These are phyloP conservation scores for Leucopternis melanops DNA, from an alignment of 2,113 vertebrate genomes.

Conservation along the genomic window DNA sequence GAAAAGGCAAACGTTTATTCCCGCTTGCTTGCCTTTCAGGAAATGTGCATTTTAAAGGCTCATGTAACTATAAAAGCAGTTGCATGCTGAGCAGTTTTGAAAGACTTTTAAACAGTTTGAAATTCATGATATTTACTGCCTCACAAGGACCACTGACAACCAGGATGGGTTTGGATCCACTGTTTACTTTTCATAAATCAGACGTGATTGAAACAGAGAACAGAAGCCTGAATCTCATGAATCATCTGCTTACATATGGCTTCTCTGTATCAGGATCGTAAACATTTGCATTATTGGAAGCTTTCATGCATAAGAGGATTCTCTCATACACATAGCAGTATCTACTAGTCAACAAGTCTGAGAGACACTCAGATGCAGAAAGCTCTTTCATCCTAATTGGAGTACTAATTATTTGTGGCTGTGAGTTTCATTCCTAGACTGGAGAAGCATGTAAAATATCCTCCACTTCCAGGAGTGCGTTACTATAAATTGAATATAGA, in stretches of 20 bases:
- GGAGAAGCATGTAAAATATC: background rate
- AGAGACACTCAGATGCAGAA: background rate
- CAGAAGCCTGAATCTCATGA: constrained; percentile 17
- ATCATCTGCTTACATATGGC: constrained; percentile 10
- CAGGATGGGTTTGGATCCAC: background rate
- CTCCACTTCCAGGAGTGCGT: background rate
- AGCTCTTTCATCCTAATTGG: background rate
- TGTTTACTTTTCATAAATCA: constrained; percentile 46
- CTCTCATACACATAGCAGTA: background rate
- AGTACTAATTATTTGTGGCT: background rate
- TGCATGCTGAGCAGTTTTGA: constrained; percentile 51
- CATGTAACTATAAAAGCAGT: constrained; percentile 46
- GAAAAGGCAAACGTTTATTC: too few species aligned
- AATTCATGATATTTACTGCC: constrained; percentile 37
- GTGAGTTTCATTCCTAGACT: background rate
- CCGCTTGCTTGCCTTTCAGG: constrained; percentile 57
- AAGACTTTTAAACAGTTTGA: constrained; percentile 31
- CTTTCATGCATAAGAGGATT: background rate
- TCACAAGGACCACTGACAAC: constrained; percentile 33
- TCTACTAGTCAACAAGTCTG: background rate
- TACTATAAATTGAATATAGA: background rate
- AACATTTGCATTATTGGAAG: constrained; percentile 14
- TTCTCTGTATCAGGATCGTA: background rate
- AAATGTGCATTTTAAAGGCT: constrained; percentile 59
- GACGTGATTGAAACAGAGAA: constrained; percentile 24